phyloP scores from a whole-genome alignment of 2,888 invertebrate species.

The Macroteleia sp. region DNA sequence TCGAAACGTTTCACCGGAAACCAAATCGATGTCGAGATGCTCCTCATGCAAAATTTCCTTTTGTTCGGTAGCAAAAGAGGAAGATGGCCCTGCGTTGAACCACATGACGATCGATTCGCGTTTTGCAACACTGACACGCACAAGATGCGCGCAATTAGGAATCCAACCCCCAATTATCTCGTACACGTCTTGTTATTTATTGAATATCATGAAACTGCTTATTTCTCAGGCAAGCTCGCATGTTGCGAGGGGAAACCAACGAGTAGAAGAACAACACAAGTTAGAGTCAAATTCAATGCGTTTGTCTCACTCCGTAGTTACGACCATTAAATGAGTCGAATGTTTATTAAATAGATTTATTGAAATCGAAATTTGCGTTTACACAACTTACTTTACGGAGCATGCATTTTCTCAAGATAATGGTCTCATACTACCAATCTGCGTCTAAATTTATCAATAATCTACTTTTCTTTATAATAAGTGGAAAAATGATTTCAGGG shows the following conservation, averaged over 20 bases:
- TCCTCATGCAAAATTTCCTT: slow-evolving; percentile 60
- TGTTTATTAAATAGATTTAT: too few relatives aligned
- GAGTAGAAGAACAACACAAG: slow-evolving; percentile 20
- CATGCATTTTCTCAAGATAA: too few relatives aligned
- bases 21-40: slow-evolving; percentile 70
- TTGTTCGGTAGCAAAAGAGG: slow-evolving; percentile 44
- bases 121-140: slow-evolving; percentile 60
- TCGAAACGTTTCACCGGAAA: slow-evolving; percentile 77
- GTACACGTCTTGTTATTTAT: slow-evolving; percentile 65
- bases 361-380: too few relatives aligned
- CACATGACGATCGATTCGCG: slow-evolving; percentile 72
- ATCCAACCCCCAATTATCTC: slow-evolving; percentile 62
- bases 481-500: slow-evolving; percentile 15
- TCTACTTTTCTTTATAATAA: slow-evolving; percentile 7
- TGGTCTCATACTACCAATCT: neutral
- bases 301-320: slow-evolving; percentile 5
- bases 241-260: slow-evolving; percentile 61
- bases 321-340: too few relatives aligned
- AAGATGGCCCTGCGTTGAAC: slow-evolving; percentile 65
- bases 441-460: neutral
- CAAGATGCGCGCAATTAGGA: slow-evolving; percentile 64
- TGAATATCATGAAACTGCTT: slow-evolving; percentile 66
- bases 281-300: slow-evolving; percentile 24
- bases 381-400: too few relatives aligned
- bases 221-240: slow-evolving; percentile 73